Conservation (phyloP, 2,888 invertebrate genomes). For the Perizoma flavofasciatum region DNA sequence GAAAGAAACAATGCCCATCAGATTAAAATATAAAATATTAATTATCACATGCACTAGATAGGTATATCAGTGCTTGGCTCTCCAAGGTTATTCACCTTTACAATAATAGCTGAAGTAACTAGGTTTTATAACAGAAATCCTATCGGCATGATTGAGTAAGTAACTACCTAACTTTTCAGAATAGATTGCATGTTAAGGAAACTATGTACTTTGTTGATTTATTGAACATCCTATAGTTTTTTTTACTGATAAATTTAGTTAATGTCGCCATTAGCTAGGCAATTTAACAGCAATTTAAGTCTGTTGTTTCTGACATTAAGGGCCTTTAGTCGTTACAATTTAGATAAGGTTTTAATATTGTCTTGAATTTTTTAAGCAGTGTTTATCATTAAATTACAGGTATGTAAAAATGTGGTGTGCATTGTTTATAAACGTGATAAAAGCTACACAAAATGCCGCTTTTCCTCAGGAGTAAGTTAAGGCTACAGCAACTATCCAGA, state of each 20-base stretch:
- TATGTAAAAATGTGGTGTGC: too few species aligned
- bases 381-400: neutral
- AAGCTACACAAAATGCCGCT: too few species aligned
- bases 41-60: constrained; percentile 33
- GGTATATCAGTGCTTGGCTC: constrained; percentile 41
- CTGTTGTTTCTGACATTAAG: constrained; percentile 20
- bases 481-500: too few species aligned
- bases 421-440: too few species aligned
- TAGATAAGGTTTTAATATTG: constrained; percentile 26
- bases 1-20: constrained; percentile 11
- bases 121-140: constrained; percentile 41
- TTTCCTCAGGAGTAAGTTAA: too few species aligned
- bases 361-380: constrained; percentile 7
- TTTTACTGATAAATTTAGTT: constrained; percentile 15
- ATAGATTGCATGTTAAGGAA: constrained; percentile 17
- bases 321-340: constrained; percentile 26
- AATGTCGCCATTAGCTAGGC: constrained; percentile 3
- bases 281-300: constrained; percentile 15
- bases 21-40: constrained; percentile 26
- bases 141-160: constrained; percentile 41
- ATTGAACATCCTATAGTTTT: constrained; percentile 16
- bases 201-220: constrained; percentile 19
- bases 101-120: constrained; percentile 39
- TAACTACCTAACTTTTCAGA: constrained; percentile 7
- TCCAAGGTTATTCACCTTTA: constrained; percentile 53